These are phyloP conservation scores for Scaptomyza polygonia DNA, from an alignment of 2,888 invertebrate genomes.

Conservation along the genomic window DNA sequence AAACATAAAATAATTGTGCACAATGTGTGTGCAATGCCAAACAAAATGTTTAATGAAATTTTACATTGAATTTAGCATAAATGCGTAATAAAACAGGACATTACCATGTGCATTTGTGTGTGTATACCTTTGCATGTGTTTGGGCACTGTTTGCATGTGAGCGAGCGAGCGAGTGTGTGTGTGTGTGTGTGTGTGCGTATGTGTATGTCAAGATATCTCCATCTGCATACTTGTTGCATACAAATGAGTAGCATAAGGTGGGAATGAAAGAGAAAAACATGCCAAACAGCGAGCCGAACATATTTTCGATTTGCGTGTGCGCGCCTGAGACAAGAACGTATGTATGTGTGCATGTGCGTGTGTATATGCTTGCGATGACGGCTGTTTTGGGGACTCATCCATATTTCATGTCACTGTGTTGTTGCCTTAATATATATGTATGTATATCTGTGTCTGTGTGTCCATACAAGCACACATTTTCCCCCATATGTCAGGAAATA, in stretches of 20 bases:
- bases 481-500: slow-evolving; percentile 59
- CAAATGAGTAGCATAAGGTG: slow-evolving; percentile 66
- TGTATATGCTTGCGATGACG: slow-evolving; percentile 39
- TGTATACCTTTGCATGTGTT: slow-evolving; percentile 10
- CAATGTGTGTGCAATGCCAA: slow-evolving; percentile 14
- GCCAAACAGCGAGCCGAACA: slow-evolving; percentile 51
- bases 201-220: slow-evolving; percentile 49
- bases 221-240: slow-evolving; percentile 74
- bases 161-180: slow-evolving; percentile 15
- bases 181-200: slow-evolving; percentile 18
- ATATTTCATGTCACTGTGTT: slow-evolving; percentile 27
- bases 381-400: slow-evolving; percentile 53
- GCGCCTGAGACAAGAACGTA: slow-evolving; percentile 44
- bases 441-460: slow-evolving; percentile 1
- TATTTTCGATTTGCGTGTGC: slow-evolving; percentile 62
- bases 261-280: slow-evolving; percentile 38
- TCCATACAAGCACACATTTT: slow-evolving; percentile 13
- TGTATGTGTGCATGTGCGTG: slow-evolving; percentile 1
- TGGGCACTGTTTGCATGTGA: neutral
- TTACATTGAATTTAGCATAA: slow-evolving; percentile 20
- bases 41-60: slow-evolving; percentile 8
- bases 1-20: slow-evolving; percentile 6
- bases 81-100: slow-evolving; percentile 58
- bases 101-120: slow-evolving; percentile 13
- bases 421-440: slow-evolving; percentile 11